These are phyloP conservation scores for Heliconius himera DNA, from an alignment of 1,140 invertebrate species.

Conservation along the genomic window DNA sequence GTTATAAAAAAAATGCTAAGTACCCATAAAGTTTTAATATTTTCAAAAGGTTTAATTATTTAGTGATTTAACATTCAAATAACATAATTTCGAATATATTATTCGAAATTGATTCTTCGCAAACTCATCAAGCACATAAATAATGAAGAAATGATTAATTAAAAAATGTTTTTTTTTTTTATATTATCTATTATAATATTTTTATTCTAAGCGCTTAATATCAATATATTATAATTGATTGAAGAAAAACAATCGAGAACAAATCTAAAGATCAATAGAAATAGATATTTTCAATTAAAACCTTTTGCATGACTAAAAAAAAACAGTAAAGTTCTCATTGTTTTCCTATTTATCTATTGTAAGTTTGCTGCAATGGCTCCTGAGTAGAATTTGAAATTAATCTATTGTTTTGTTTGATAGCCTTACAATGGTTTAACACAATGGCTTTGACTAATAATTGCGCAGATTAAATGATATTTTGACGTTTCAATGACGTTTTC, in stretches of 20 bases:
- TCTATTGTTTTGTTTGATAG: conserved; percentile 38
- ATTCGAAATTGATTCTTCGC: neutral
- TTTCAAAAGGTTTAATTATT: neutral
- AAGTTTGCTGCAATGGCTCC: conserved; percentile 28
- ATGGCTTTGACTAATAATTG: conserved; percentile 29
- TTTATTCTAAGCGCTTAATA: neutral
- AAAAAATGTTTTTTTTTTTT: neutral
- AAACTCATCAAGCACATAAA: neutral
- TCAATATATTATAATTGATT: neutral
- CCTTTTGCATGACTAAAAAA: conserved; percentile 1
- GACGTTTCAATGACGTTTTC: conserved; percentile 18
- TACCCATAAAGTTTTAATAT: too few species aligned
- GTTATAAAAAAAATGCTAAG: too few species aligned
- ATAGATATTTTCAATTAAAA: conserved; percentile 13
- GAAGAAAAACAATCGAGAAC: conserved; percentile 1
- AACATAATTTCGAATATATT: neutral
- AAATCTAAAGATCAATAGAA: neutral
- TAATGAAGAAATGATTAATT: neutral
- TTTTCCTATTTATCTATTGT: conserved; percentile 36
- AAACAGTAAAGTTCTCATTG: conserved; percentile 17
- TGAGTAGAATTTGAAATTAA: conserved; percentile 40
- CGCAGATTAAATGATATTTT: conserved; percentile 29
- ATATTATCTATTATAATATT: neutral
- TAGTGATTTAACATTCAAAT: neutral
- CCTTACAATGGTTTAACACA: conserved; percentile 32